phyloP scores from a whole-genome alignment of 2,113 vertebrate species.

The Lycocorax pyrrhopterus region DNA sequence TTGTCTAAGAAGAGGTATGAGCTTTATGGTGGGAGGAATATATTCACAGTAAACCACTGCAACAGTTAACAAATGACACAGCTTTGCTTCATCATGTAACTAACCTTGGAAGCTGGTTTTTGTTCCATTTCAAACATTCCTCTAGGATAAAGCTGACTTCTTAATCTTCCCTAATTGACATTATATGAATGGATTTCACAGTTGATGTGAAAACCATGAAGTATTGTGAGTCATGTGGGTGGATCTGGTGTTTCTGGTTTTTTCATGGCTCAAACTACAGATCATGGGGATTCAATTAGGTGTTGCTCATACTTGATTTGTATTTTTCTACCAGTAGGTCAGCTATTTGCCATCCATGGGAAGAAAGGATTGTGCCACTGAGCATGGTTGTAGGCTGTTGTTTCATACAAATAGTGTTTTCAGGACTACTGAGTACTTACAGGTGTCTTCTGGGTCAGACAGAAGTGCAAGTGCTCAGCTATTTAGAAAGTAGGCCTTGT shows the following conservation, averaged over 20 bases:
- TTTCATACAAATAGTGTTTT: background rate
- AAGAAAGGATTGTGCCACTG: background rate
- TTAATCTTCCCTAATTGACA: background rate
- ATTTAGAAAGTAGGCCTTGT: background rate
- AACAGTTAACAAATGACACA: background rate
- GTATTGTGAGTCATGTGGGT: background rate
- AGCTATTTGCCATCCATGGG: background rate
- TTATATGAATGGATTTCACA: background rate
- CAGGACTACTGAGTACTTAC: background rate
- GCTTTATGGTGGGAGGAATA: conserved; percentile 36
- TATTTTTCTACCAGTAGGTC: background rate
- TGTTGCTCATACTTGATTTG: background rate
- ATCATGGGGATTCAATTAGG: background rate
- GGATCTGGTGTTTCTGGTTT: background rate
- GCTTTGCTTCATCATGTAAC: conserved; percentile 10
- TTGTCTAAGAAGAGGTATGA: conserved; percentile 34
- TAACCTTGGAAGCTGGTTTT: background rate
- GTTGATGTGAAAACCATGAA: background rate
- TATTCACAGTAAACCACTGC: background rate
- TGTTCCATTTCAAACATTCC: background rate
- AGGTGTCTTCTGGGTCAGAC: background rate
- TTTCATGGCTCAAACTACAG: background rate
- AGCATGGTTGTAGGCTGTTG: background rate
- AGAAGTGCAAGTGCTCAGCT: background rate
- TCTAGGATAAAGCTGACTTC: background rate